Conservation (phyloP, 2,113 vertebrate species). For the Atractosteus spatula region DNA sequence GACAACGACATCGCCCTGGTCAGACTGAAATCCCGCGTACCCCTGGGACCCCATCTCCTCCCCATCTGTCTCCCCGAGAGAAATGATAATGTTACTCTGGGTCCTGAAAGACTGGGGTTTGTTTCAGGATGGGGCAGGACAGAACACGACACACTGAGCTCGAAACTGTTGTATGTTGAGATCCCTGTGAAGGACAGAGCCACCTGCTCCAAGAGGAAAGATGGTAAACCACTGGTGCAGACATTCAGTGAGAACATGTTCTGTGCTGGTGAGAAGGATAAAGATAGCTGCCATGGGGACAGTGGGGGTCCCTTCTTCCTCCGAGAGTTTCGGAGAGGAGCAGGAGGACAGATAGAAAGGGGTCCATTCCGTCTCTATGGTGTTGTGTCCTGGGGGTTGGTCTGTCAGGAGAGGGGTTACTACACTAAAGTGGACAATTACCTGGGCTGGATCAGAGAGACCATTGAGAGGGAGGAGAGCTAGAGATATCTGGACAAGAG, state of each 20-base stretch:
- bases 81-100: conserved; percentile 31
- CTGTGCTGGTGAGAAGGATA: conserved; percentile 70
- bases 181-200: conserved; percentile 45
- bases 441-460: conserved; percentile 79
- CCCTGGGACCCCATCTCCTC: conserved; percentile 62
- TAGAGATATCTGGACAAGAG: background rate
- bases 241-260: conserved; percentile 83
- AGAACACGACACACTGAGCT: conserved; percentile 6
- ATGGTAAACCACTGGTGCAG: background rate
- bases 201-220: conserved; percentile 9
- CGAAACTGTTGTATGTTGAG: conserved; percentile 55
- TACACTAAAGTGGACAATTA: conserved; percentile 85
- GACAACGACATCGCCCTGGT: conserved; percentile 83
- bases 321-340: conserved; percentile 25
- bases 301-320: conserved; percentile 77
- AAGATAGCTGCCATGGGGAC: conserved; percentile 81
- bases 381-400: conserved; percentile 83
- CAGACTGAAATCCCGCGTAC: conserved; percentile 66
- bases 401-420: conserved; percentile 75
- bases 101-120: conserved; percentile 52
- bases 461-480: conserved; percentile 51
- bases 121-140: conserved; percentile 81
- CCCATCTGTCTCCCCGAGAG: conserved; percentile 81
- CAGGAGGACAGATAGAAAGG: background rate
- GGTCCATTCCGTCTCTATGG: conserved; percentile 57